A percentile compares a stretch with the other conserved stretches of the same genome.
These are phyloP conservation scores for Lithosia quadra DNA, from an alignment of 2,888 invertebrate species.

Conservation along the genomic window DNA sequence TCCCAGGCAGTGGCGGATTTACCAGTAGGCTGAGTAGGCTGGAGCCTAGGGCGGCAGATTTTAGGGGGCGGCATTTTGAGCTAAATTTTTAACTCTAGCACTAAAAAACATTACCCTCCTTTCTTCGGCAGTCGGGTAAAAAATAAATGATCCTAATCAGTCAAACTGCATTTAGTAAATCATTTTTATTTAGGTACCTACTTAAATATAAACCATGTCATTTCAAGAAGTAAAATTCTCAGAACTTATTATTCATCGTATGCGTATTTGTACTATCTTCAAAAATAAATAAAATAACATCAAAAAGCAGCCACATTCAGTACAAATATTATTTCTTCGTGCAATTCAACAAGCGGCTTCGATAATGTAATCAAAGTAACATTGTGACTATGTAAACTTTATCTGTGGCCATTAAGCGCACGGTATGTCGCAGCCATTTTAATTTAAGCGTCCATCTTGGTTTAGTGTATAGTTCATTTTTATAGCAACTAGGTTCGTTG, in stretches of 20 bases:
- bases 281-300: not conserved
- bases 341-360: conserved; percentile 34
- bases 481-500: conserved; percentile 13
- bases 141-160: too few relatives aligned
- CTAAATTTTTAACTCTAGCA: too few relatives aligned
- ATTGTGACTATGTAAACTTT: conserved; percentile 49
- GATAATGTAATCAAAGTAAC: conserved; percentile 56
- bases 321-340: conserved; percentile 37
- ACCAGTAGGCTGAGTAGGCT: too few relatives aligned
- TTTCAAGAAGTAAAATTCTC: not conserved
- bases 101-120: too few relatives aligned
- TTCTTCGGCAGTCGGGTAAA: too few relatives aligned
- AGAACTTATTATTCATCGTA: not conserved
- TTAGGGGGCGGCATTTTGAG: too few relatives aligned
- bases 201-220: not conserved
- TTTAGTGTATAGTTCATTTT: conserved; percentile 24
- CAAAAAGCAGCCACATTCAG: conserved; percentile 27
- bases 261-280: not conserved
- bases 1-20: too few relatives aligned
- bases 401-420: conserved; percentile 41
- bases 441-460: conserved; percentile 29
- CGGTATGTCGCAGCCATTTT: conserved; percentile 23
- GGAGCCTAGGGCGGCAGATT: too few relatives aligned
- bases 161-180: too few relatives aligned
- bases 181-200: not conserved